Percentiles rank a stretch among this genome's conserved stretches.
phyloP scores from a whole-genome alignment of 2,113 vertebrate species.

The Vulpes lagopus region DNA sequence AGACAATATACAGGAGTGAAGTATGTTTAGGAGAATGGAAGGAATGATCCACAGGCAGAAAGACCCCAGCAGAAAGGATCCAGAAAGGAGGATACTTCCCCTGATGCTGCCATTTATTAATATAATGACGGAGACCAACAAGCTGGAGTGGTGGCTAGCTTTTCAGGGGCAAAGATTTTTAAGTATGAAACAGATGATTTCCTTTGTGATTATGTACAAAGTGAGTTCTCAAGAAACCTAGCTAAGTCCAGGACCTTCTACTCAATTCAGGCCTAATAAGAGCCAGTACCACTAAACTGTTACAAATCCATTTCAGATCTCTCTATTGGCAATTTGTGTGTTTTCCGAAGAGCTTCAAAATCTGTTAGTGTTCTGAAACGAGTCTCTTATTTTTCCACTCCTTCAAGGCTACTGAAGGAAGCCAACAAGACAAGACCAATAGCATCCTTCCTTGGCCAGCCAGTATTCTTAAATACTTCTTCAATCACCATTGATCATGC shows the following conservation, averaged over 20 bases:
- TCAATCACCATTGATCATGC: neutral
- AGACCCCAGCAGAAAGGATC: neutral
- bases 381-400: neutral
- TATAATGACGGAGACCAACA: neutral
- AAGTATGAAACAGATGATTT: neutral
- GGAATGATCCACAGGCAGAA: neutral
- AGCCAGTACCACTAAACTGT: neutral
- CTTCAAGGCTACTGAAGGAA: neutral
- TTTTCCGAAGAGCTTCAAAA: conserved; percentile 42
- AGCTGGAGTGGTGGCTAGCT: neutral
- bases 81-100: neutral
- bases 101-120: neutral
- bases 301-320: neutral
- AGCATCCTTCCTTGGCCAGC: neutral
- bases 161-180: neutral
- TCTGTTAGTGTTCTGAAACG: neutral
- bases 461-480: neutral
- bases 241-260: neutral
- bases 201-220: neutral
- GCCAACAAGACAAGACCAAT: neutral
- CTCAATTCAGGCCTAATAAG: neutral
- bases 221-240: conserved; percentile 21
- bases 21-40: neutral
- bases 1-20: neutral
- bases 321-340: neutral